Conservation (phyloP, 2,113 vertebrate species). For the Felis chaus region DNA sequence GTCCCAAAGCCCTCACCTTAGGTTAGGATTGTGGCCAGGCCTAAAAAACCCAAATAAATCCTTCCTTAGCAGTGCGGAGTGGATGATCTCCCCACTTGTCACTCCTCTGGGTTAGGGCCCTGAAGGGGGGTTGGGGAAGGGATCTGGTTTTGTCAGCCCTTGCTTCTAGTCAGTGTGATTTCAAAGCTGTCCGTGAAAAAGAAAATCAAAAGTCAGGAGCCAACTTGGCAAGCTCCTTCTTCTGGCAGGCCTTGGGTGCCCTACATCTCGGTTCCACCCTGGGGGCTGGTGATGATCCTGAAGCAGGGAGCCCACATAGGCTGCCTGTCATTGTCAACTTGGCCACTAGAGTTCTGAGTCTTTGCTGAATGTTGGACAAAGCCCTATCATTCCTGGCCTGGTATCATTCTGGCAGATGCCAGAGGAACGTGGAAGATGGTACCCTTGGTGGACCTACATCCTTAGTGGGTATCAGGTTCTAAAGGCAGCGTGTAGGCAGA, state of each 20-base stretch:
- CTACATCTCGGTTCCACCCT: neutral
- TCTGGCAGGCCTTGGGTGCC: neutral
- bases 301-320: neutral
- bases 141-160: neutral
- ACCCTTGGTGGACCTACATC: neutral
- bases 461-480: neutral
- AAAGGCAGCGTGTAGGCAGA: neutral
- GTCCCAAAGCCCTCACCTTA: neutral
- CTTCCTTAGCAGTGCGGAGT: neutral
- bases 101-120: neutral
- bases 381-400: neutral
- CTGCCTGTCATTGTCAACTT: neutral
- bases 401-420: neutral
- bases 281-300: neutral
- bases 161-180: neutral
- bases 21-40: neutral
- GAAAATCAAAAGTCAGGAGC: neutral
- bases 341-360: neutral
- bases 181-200: slow-evolving; percentile 1
- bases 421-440: neutral
- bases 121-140: neutral
- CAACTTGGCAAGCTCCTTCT: neutral
- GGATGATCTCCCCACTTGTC: neutral
- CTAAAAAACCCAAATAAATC: neutral
- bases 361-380: neutral